Conservation (phyloP, 2,797 vertebrate genomes). For the Anomalospiza imberbis region DNA sequence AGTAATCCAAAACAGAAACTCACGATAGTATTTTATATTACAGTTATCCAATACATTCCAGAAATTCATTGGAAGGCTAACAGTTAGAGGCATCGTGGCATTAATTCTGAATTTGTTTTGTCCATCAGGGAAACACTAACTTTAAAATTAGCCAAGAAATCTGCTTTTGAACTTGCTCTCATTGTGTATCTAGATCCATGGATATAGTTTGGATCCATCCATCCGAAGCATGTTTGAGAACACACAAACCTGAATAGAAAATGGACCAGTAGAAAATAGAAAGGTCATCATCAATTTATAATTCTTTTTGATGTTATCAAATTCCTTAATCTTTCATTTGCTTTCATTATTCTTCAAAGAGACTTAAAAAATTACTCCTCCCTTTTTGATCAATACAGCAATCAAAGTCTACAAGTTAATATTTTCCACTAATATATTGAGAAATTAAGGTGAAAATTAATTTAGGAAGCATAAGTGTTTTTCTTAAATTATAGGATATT, state of each 20-base stretch:
- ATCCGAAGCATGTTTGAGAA: background rate
- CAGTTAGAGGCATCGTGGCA: background rate
- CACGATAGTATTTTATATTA: background rate
- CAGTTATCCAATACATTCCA: background rate
- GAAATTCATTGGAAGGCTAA: background rate
- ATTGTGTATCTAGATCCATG: background rate
- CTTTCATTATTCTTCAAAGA: conserved; percentile 51
- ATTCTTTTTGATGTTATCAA: conserved; percentile 16
- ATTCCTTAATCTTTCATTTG: conserved; percentile 7
- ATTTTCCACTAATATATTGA: background rate
- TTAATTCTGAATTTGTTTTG: background rate
- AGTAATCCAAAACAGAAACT: background rate
- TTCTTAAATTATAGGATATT: conserved; percentile 16
- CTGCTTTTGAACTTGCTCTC: background rate
- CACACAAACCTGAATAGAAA: background rate
- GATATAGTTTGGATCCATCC: background rate
- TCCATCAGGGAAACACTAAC: background rate
- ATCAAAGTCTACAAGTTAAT: background rate
- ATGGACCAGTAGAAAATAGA: background rate
- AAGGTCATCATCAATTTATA: background rate
- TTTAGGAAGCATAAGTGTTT: background rate
- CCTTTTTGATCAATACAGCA: conserved; percentile 22
- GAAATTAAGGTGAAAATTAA: background rate
- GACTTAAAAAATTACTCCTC: background rate
- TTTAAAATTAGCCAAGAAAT: background rate